Base-by-base conservation (phyloP, 2,113 vertebrate genomes). In the Ceuthmochares aereus region DNA sequence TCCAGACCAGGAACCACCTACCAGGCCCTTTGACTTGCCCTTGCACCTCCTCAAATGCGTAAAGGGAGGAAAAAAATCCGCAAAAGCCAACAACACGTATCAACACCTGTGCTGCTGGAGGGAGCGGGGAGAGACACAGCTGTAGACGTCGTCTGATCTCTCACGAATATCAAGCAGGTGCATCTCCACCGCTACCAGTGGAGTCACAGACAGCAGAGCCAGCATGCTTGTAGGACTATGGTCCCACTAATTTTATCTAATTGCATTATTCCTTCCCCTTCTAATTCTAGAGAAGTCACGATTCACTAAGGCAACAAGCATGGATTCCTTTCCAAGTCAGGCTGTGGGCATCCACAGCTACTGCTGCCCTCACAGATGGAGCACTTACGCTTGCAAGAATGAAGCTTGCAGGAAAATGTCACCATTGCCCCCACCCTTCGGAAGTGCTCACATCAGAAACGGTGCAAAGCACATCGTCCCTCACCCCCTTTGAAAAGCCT, bases 141-240 rank as follows among this genome's bases (percentile, higher is more conserved):
- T 34, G 69, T 56, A 74, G 52, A 68, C 29, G 23, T 13, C 10
- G 56, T 42, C 45, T 0, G 1, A 70, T 19, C 45, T 63, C 42
- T 80, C 40, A 80, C 15, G 85, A n/a, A 36, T 63, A 88, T 3
- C 37, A 75, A 87, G 23, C 23, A 78, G 11, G n/a, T 36, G 6
- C 47, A 89, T 54, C 56, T 75, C 64, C 14, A 40, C 21, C 19
- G 43, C 69, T 54, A 40, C 21, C 17, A 52, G 26, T 12, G 7
- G 29, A 81, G n/a, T 43, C 43, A 79, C 10, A 47, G 27, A 9
- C 7, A 74, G 59, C 27, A 79, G 30, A 83, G 27, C 6, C 59
- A 75, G 8, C 26, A n/a, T 3, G 3, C 23, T 52, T 0, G 0
- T 51, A 67, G 23, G 42, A 67, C 25, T 43, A 20, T 26, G 17